Evolutionary conservation across 2,888 invertebrate genomes (phyloP).

Genomic region (Tetragonula carbonaria): DNA sequence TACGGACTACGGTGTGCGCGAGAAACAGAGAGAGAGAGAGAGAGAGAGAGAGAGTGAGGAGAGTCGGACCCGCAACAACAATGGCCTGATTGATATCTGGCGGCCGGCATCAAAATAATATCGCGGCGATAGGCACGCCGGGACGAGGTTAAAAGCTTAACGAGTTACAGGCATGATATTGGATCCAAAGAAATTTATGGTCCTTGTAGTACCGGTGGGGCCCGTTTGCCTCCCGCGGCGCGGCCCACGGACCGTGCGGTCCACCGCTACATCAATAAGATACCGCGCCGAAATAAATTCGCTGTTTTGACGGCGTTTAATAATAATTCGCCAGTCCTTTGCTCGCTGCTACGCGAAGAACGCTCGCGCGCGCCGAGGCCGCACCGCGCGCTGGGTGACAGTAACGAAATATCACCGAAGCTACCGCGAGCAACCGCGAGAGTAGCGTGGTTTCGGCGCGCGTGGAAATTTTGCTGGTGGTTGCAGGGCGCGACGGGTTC

Average conservation of each 20-base stretch:
- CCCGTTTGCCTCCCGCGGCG: constrained; percentile 75
- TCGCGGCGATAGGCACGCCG: constrained; percentile 67
- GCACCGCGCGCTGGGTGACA: constrained; percentile 46
- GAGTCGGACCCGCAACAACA: constrained; percentile 56
- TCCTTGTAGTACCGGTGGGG: constrained; percentile 75
- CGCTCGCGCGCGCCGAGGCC: background rate
- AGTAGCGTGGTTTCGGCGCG: background rate
- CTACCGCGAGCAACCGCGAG: background rate
- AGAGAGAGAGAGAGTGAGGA: background rate
- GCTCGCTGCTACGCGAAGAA: constrained; percentile 28
- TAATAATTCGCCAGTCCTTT: constrained; percentile 79
- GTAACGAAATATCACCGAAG: constrained; percentile 66
- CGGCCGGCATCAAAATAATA: constrained; percentile 71
- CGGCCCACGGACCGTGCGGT: constrained; percentile 71
- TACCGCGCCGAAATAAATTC: constrained; percentile 79
- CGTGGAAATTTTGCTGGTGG: constrained; percentile 17
- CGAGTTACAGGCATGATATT: constrained; percentile 80
- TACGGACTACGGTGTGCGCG: background rate
- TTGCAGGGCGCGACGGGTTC: background rate
- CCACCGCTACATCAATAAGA: constrained; percentile 79
- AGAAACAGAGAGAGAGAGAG: background rate
- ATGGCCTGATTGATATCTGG: constrained; percentile 73
- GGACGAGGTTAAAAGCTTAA: constrained; percentile 75
- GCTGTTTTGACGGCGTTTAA: constrained; percentile 80
- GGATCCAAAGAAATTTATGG: constrained; percentile 79